Base-by-base conservation (phyloP, 23 tunicate genomes). In the Halocynthia roretzi region DNA sequence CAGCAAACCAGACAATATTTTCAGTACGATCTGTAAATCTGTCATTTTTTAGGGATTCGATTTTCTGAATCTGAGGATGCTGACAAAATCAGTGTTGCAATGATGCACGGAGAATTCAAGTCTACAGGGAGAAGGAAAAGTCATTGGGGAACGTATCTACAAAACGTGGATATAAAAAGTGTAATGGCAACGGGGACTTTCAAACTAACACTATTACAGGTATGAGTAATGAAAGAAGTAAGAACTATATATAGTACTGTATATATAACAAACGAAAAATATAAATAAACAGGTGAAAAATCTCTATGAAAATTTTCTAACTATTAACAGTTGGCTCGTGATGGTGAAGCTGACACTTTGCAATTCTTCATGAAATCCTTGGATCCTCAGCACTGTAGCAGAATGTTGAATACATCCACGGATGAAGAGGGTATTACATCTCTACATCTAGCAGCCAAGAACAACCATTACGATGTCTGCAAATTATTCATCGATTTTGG, bases 391-490 rank as follows among this genome's bases (percentile, higher is more conserved):
- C 84, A 88, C 51, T 21, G 83, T 40, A 70, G 82, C 44, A 76
- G 95, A 54, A 78, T 88, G 75, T 56, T 88, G 10, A 88, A 88
- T 77, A 54, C 81, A 10, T 61, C 95, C 8, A 78, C 83, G 58
- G 95, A 88, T 53, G 95, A 88, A 22, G 95, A 88, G 56, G 87
- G 87, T 8, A 83, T 63, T 0, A 88, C 95, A 8, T 72, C 95
- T 10, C 66, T 88, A 44, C 95, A 88, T 83, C 80, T 88, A 12
- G 95, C 87, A 21, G 95, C 95, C 11, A 81, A 86, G 21, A 71
- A 83, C 64, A 88, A 88, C 58, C 95, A 88, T 51, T 88, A 78
- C 70, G 84, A 83, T 18, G 95, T 83, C 14, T 88, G 95, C 84
- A 72, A 88, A 54, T 72, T 74, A 5, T 77, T 88, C 10, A 88